Base-by-base conservation (phyloP, 2,113 vertebrate genomes). In the Odontesthes bonariensis region DNA sequence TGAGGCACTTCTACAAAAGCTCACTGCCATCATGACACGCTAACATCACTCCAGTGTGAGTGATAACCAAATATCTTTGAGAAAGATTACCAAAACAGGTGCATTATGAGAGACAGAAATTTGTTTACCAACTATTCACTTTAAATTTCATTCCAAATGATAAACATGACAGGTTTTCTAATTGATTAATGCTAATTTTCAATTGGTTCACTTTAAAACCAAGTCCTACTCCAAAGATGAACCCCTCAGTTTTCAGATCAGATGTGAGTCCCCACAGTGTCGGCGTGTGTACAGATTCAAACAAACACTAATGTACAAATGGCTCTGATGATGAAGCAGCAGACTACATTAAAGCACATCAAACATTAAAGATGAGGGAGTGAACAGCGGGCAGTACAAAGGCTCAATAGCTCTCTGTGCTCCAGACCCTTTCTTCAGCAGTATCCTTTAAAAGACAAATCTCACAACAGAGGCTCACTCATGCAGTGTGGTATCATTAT, bases 401-500 rank as follows among this genome's bases (percentile, higher is more conserved):
- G 75, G 69, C 75, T 86, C 61, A n/a, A 70, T 40, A 66, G 76
- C 73, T 53, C 69, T 77, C 69, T 68, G 47, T 42, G 51, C 66
- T 72, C 58, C 61, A 32, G 69, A 73, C 70, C 42, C 52, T 76
- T 77, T 82, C 82, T 88, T 81, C 38, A 76, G 77, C 69, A 42
- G 71, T 20, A 47, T 65, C 63, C 73, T 84, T 84, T 73, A 79
- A 73, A 70, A 75, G 73, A 81, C 74, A 63, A 69, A 78, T 82
- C 82, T 88, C 80, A 81, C 84, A 65, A 74, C 77, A 51, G 69
- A 27, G 56, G 14, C 66, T 77, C 78, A 77, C 56, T 77, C 79
- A 82, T 82, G 88, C 86, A 90, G 90, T 88, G 82, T 70, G 67
- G 35, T 40, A 83, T 90, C 88, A 89, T 92, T 85, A 89, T 77